A percentile compares a stretch with the other conserved stretches of the same genome.
These are phyloP conservation scores for Xanthia togata DNA, from an alignment of 2,888 invertebrate genomes.

Conservation along the genomic window DNA sequence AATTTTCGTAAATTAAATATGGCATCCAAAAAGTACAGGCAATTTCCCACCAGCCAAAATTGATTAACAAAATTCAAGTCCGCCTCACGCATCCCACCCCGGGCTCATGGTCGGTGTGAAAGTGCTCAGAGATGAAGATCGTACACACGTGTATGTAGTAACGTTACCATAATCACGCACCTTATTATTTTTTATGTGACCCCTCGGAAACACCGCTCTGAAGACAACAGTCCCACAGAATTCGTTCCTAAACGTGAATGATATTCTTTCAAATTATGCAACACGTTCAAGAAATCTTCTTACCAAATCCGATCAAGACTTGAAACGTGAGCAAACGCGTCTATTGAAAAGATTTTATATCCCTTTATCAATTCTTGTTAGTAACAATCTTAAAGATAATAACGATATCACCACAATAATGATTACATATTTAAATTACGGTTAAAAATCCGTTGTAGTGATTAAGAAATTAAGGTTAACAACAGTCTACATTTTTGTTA, in stretches of 20 bases:
- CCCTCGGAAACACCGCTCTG: conserved; percentile 71
- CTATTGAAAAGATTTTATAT: conserved; percentile 45
- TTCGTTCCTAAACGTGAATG: conserved; percentile 36
- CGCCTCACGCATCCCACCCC: conserved; percentile 65
- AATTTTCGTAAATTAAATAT: conserved; percentile 27
- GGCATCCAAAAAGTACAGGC: conserved; percentile 22
- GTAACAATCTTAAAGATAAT: conserved; percentile 52
- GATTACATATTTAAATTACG: conserved; percentile 29
- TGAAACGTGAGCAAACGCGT: conserved; percentile 57
- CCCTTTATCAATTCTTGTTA: conserved; percentile 60
- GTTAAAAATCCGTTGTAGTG: conserved; percentile 1
- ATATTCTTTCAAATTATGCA: conserved; percentile 49
- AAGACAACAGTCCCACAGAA: conserved; percentile 54
- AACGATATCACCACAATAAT: conserved; percentile 27
- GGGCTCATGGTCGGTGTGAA: conserved; percentile 79
- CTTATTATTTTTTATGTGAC: conserved; percentile 90
- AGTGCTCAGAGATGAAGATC: conserved; percentile 83
- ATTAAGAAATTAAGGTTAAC: conserved; percentile 24
- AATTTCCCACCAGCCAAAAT: conserved; percentile 54
- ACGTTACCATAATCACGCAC: conserved; percentile 80
- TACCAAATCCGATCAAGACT: conserved; percentile 46
- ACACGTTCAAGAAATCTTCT: conserved; percentile 50
- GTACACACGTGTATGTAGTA: conserved; percentile 70
- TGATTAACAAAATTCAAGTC: conserved; percentile 75
- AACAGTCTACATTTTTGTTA: conserved; percentile 71